Base-by-base conservation (phyloP, 2,888 invertebrate genomes). In the Beris chalybata region DNA sequence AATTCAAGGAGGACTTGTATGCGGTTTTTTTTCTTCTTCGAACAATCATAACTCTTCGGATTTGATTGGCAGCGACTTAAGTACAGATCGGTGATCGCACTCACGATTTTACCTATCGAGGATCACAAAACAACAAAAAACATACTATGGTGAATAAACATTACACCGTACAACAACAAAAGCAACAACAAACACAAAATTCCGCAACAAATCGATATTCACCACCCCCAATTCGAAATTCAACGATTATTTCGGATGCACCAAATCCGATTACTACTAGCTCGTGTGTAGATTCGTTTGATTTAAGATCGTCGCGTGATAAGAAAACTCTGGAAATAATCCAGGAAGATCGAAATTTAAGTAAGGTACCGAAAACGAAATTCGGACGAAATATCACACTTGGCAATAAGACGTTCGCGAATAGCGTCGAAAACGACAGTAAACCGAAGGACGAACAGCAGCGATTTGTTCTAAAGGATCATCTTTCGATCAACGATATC, bases 401-500 rank as follows among this genome's bases (percentile, higher is more conserved):
- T 54, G 45, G 57, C 1, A 55, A 67, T 52, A 48, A 50, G 22
- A 29, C 48, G 7, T 64, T 64, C 48, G 52, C 31, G 29, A 50
- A 38, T 52, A 15, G 31, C n/a, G n/a, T 9, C 1, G 13, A 11
- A 29, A 66, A 32, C 38, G 9, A 15, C 11, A 38, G 15, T 48
- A 56, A 9, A 29, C 2, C 31, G 7, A 43, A 43, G 15, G 30
- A 56, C 15, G 38, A 53, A 38, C 43, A 50, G 30, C 38, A 29
- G 6, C 65, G 65, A n/a, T 45, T 56, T 50, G 9, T 48, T 56
- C 52, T 67, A 38, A 65, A 68, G 38, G 66, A 71, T 66, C 61
- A 50, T 61, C 58, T 70, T 45, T 64, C 71, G 50, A 72, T 71
- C 22, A 70, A 70, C 66, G 70, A 71, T 61, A 71, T 72, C 50